phyloP scores from a whole-genome alignment of 2,888 invertebrate genomes.

The Dichetophora obliterata region DNA sequence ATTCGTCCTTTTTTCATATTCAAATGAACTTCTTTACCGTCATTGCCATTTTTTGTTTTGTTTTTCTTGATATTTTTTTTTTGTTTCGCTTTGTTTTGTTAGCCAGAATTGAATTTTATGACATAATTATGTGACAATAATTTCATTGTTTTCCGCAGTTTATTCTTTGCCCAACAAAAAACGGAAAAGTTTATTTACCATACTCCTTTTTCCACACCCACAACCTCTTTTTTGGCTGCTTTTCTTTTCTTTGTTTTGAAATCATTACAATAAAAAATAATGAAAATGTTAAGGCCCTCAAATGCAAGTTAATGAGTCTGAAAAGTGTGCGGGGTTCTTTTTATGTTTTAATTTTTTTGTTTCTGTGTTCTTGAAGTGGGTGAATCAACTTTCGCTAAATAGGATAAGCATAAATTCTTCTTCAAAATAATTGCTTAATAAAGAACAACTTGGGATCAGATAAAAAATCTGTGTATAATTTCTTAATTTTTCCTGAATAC shows the following conservation, averaged over 20 bases:
- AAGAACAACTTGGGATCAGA: too few species aligned
- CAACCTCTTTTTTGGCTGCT: not conserved
- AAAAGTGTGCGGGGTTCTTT: not conserved
- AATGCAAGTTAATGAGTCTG: conserved; percentile 11
- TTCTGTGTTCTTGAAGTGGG: not conserved
- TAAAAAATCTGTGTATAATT: too few species aligned
- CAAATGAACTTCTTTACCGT: not conserved
- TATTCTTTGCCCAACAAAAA: not conserved
- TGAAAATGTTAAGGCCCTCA: conserved; percentile 7
- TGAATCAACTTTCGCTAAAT: not conserved
- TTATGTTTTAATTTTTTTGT: not conserved
- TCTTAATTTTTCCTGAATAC: too few species aligned
- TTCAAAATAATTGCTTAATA: too few species aligned
- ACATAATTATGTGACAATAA: conserved; percentile 40
- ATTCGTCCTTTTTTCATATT: too few species aligned
- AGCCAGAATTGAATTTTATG: conserved; percentile 26
- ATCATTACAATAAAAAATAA: conserved; percentile 4
- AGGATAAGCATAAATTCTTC: too few species aligned
- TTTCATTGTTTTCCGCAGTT: conserved; percentile 32
- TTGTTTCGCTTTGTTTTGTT: not conserved
- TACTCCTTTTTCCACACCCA: not conserved
- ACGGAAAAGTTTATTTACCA: not conserved
- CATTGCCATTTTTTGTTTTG: not conserved
- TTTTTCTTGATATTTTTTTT: not conserved
- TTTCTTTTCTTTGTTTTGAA: conserved; percentile 19